These are phyloP conservation scores for Chlamydotis undulata DNA, from an alignment of 2,113 vertebrate species.

Conservation along the genomic window DNA sequence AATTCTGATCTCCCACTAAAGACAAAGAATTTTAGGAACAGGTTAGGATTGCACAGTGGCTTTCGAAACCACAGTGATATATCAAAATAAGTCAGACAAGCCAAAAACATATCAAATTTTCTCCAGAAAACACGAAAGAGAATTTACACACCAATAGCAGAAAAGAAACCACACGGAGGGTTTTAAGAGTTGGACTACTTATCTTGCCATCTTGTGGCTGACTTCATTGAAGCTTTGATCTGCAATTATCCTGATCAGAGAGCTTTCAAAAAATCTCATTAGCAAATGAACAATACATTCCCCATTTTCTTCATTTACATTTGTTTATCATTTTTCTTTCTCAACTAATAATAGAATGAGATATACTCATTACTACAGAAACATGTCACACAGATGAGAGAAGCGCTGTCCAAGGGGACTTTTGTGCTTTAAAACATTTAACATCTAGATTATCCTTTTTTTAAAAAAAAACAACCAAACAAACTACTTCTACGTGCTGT, in stretches of 20 bases:
- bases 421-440: background rate
- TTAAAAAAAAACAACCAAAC: too few relatives aligned
- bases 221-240: background rate
- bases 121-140: background rate
- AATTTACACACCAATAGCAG: background rate
- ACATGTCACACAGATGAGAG: background rate
- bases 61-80: background rate
- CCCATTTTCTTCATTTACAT: background rate
- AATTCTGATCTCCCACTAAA: background rate
- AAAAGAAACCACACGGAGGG: background rate
- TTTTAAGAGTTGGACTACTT: background rate
- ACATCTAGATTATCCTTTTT: background rate
- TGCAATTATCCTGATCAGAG: background rate
- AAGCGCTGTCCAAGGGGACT: background rate
- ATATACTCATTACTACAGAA: background rate
- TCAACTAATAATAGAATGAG: background rate
- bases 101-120: background rate
- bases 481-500: background rate
- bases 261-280: background rate
- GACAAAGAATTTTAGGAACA: too few relatives aligned
- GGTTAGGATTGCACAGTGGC: background rate
- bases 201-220: background rate
- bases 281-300: background rate
- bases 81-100: background rate
- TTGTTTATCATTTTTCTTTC: background rate